Base-by-base conservation (phyloP, 2,888 invertebrate species). In the Drosophila conformis region DNA sequence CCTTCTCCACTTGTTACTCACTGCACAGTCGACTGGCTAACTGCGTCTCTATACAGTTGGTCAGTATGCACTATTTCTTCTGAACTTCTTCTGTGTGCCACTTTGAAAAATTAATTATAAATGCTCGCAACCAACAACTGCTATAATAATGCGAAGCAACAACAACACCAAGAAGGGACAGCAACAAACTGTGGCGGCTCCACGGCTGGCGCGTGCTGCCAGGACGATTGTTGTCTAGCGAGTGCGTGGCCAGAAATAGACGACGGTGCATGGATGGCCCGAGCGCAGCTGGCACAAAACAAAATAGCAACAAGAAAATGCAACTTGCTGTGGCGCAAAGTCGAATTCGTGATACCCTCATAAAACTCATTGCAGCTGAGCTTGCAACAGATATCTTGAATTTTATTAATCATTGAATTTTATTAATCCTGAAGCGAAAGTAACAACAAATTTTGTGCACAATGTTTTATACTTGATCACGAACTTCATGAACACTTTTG, bases 171-270 rank as follows among this genome's bases (percentile, higher is more conserved):
- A 11, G 6, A 54, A 18, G 25, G 18, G 6, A 54, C 18, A 54
- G 18, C 53, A 53, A 11, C 54, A 36, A 36, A 25, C 18, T 27
- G 7, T 38, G 15, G 38, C 38, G 11, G 31, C 21, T 42, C 29
- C 27, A 52, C 33, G 35, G 38, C 33, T 31, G 67, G 31, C 69
- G 61, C 74, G 76, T 80, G 69, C 53, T 54, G 61, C 38, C 77
- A 66, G 80, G 59, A 78, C 86, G 83, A 86, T 86, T 82, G 88
- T 88, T 86, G 73, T 68, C 67, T 81, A 73, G 80, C 83, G 83
- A 84, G 75, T 83, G 83, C 72, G 72, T 82, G 31, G 27, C 54
- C 52, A 29, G 40, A 57, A 42, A 31, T n/a, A 57, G 57, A 42
- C 57, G 57, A 57, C 42, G 40, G 21, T 40, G 5, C 11, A 46